Base-by-base conservation (phyloP, 1,140 invertebrate genomes). In the Amyelois transitella region DNA sequence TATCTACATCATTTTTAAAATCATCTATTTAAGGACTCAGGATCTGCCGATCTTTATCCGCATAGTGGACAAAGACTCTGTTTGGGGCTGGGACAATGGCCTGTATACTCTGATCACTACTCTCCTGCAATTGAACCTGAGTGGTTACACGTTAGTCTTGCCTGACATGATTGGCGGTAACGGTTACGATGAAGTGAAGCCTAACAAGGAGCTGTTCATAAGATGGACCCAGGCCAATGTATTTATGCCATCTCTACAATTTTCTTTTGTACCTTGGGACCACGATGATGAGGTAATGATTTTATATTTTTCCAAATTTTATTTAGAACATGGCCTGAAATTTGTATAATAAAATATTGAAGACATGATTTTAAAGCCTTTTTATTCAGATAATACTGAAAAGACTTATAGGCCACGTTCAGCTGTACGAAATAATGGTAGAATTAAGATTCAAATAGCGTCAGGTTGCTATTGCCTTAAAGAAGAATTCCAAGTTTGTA, bases 151-250 rank as follows among this genome's bases (percentile, higher is more conserved):
- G 0, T 93, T 94, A 66, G 93, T 97, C 3, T 82, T 98, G 1
- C 96, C 96, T 0, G 96, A 98, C 74, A 96, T 98, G 94, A 93
- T 98, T 62, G 96, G 96, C 5, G 97, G 97, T 1, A 97, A 97
- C 76, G 94, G 92, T 0, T 95, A 96, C 18, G 82, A 89, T n/a
- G n/a, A n/a, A 28, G 88, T 90, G 75, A 91, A 80, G 3, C 92
- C 92, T 1, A 90, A 90, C 8, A 92, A 92, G 60, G 94, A 98
- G 77, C 85, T 98, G 5, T 97, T 94, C 71, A 91, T 98, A 47
- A 88, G 97, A 45, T 98, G 96, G 96, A 77, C 96, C 12, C 94
- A 98, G 82, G 93, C 92, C 1, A 96, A 95, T 61, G 91, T 92
- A 0, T 96, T 97, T 64, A 94, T 98, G 92, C 95, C 96, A 0